These are phyloP conservation scores for Nibea albiflora DNA, from an alignment of 2,113 vertebrate genomes.

Conservation along the genomic window DNA sequence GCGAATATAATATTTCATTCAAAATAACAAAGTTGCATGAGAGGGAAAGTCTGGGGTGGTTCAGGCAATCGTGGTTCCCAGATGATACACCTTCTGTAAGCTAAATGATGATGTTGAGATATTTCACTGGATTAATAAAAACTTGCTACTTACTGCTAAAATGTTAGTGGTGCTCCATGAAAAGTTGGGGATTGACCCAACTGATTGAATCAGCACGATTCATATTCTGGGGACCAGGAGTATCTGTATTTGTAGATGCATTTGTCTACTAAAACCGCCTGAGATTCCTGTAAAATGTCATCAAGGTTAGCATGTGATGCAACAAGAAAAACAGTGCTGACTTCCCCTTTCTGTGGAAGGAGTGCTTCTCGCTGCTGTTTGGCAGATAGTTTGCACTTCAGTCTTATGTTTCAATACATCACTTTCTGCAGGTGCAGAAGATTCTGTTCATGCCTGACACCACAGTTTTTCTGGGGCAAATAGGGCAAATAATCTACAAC, in stretches of 20 bases:
- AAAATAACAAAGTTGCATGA: neutral
- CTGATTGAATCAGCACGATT: neutral
- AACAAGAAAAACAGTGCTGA: slow-evolving; percentile 20
- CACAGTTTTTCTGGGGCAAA: slow-evolving; percentile 44
- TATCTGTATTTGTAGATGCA: neutral
- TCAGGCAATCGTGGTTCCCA: neutral
- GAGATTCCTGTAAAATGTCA: neutral
- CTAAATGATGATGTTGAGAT: neutral
- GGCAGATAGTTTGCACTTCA: slow-evolving; percentile 17
- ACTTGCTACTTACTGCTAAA: too few relatives aligned
- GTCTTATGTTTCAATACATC: slow-evolving; percentile 28
- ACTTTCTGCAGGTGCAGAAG: slow-evolving; percentile 9
- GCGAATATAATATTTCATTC: neutral
- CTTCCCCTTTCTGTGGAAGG: slow-evolving; percentile 17
- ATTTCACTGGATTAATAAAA: too few relatives aligned
- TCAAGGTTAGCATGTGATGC: neutral
- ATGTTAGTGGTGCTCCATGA: neutral
- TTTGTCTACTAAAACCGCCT: neutral
- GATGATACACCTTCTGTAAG: neutral
- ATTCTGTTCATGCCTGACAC: slow-evolving; percentile 23
- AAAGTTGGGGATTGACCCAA: neutral
- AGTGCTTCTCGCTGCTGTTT: slow-evolving; percentile 28
- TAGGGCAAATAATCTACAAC: slow-evolving; percentile 32
- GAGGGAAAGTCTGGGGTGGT: neutral
- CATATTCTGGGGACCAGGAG: neutral